Percentiles rank a stretch among this genome's conserved stretches.
Conservation (phyloP, 2,888 invertebrate species). For the Horisme vitalbata region DNA sequence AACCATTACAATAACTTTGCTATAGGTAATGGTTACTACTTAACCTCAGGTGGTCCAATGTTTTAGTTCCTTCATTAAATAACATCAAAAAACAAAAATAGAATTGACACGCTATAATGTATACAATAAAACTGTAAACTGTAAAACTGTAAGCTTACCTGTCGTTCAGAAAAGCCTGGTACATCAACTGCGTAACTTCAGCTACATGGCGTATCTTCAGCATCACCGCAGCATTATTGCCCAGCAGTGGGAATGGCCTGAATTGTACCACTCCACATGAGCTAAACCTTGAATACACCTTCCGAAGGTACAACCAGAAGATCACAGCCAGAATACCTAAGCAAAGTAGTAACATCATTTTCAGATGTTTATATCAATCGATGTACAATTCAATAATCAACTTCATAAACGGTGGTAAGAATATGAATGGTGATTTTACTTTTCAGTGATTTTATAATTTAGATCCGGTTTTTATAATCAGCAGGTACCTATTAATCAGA, state of each 20-base stretch:
- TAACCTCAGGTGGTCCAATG: too few species aligned
- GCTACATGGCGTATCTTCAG: constrained; percentile 35
- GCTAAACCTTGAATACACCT: constrained; percentile 39
- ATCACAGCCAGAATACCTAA: constrained; percentile 27
- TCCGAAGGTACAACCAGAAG: constrained; percentile 31
- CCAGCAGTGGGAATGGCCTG: constrained; percentile 38
- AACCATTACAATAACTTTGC: too few species aligned
- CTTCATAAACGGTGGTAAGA: too few species aligned
- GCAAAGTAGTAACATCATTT: constrained; percentile 36
- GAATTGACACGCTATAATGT: too few species aligned
- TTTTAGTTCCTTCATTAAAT: too few species aligned
- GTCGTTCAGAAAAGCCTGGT: constrained; percentile 42
- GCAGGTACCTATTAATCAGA: too few species aligned
- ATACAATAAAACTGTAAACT: background rate
- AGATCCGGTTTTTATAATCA: too few species aligned
- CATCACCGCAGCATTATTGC: constrained; percentile 26
- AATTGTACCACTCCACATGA: constrained; percentile 41
- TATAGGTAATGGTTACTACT: too few species aligned
- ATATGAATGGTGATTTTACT: too few species aligned
- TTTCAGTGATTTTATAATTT: too few species aligned
- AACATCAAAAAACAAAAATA: too few species aligned
- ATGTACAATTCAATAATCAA: too few species aligned
- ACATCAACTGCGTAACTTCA: constrained; percentile 35
- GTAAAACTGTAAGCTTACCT: constrained; percentile 38
- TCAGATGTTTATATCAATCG: background rate